These are phyloP conservation scores for Eulimnadia texana DNA, from an alignment of 1,140 invertebrate genomes.

Conservation along the genomic window DNA sequence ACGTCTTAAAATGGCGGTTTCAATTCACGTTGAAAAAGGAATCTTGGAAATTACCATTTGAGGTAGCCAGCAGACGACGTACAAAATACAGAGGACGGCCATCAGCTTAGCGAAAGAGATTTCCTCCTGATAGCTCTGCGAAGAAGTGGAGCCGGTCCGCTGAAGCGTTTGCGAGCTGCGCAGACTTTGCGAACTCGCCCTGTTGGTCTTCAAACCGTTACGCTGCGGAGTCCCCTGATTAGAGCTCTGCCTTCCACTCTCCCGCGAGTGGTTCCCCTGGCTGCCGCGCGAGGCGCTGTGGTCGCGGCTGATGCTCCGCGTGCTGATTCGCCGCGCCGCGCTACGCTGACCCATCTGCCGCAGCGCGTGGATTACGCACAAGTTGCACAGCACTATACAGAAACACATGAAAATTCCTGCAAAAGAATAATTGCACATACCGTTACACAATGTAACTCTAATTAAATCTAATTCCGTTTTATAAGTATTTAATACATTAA, in stretches of 20 bases:
- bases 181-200: not conserved
- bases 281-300: not conserved
- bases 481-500: too few species aligned
- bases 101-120: slow-evolving; percentile 67
- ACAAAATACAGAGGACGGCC: slow-evolving; percentile 62
- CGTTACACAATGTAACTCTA: too few species aligned
- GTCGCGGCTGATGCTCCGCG: slow-evolving; percentile 19
- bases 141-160: not conserved
- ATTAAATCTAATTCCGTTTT: too few species aligned
- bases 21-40: too few species aligned
- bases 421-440: too few species aligned
- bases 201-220: not conserved
- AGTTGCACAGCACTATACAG: slow-evolving; percentile 63
- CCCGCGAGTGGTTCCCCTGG: too few species aligned
- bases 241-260: not conserved
- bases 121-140: slow-evolving; percentile 44
- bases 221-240: not conserved
- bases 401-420: slow-evolving; percentile 53
- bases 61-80: slow-evolving; percentile 70
- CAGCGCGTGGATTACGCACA: slow-evolving; percentile 61
- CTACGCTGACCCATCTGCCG: slow-evolving; percentile 34
- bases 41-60: slow-evolving; percentile 54
- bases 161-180: slow-evolving; percentile 10
- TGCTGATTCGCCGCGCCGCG: slow-evolving; percentile 28
- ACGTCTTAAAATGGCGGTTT: too few species aligned